These are phyloP conservation scores for Coryphaenoides rupestris DNA, from an alignment of 2,113 vertebrate species.

Conservation along the genomic window DNA sequence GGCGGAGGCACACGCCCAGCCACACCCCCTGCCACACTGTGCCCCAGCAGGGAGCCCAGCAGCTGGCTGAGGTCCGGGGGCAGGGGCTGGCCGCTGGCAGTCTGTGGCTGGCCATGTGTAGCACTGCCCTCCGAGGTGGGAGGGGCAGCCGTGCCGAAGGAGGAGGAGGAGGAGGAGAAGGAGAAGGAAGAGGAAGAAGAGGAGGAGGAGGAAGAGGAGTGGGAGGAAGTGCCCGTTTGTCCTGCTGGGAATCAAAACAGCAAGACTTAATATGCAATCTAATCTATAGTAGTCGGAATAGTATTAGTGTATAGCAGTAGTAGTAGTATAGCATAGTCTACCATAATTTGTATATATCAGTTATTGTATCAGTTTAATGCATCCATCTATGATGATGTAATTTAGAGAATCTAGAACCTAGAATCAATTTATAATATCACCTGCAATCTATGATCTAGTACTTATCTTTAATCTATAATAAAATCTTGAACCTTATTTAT, in stretches of 20 bases:
- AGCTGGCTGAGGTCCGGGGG: slow-evolving; percentile 71
- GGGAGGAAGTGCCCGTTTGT: slow-evolving; percentile 50
- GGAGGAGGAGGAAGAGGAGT: slow-evolving; percentile 41
- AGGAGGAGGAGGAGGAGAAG: slow-evolving; percentile 51
- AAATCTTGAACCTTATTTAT: no score
- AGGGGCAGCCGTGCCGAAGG: slow-evolving; percentile 38
- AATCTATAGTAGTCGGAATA: neutral
- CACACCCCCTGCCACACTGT: slow-evolving; percentile 56
- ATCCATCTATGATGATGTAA: no score
- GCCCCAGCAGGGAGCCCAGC: slow-evolving; percentile 81
- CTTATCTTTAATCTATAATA: no score
- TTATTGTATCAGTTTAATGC: no score
- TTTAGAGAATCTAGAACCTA: no score
- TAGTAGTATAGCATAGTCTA: no score
- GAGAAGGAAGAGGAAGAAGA: slow-evolving; percentile 46
- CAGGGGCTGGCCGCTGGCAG: slow-evolving; percentile 26
- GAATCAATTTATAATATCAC: no score
- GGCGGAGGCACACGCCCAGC: slow-evolving; percentile 69
- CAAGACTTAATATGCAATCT: neutral
- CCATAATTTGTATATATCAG: no score
- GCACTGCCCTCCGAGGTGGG: slow-evolving; percentile 35
- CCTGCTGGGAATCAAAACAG: slow-evolving; percentile 42
- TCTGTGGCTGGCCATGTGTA: slow-evolving; percentile 26
- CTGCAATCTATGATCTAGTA: no score
- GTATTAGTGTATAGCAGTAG: no score